A percentile compares a stretch with the other conserved stretches of the same genome.
Conservation (phyloP, 2,113 vertebrate genomes). For the Ellobius talpinus region DNA sequence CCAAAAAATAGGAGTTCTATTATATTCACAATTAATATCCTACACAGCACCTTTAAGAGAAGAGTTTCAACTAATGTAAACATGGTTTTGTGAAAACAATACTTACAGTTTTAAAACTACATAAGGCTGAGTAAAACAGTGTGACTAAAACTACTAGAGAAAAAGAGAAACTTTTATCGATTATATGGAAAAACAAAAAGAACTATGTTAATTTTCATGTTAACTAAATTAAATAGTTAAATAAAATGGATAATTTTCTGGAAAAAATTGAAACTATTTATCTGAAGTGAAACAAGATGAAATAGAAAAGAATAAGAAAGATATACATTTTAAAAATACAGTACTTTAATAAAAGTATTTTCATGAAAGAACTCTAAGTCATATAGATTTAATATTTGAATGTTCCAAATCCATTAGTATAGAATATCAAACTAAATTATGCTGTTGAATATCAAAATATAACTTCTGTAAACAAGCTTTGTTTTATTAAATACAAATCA, state of each 20-base stretch:
- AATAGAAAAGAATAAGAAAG: neutral
- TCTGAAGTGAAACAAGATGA: neutral
- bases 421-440: neutral
- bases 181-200: neutral
- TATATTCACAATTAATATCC: neutral
- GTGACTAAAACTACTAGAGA: neutral
- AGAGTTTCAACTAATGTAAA: neutral
- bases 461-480: neutral
- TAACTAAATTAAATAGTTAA: neutral
- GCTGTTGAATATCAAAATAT: neutral
- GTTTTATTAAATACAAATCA: neutral
- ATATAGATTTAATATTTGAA: neutral
- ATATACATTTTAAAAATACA: neutral
- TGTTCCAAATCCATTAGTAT: neutral
- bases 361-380: neutral
- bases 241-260: neutral
- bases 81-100: neutral
- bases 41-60: neutral
- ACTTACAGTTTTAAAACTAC: neutral
- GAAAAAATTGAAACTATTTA: neutral
- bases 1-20: neutral
- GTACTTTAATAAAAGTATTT: neutral
- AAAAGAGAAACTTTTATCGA: neutral
- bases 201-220: neutral
- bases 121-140: neutral